These are phyloP conservation scores for Sorex maritimensis DNA, from an alignment of 2,797 vertebrate species.

Conservation along the genomic window DNA sequence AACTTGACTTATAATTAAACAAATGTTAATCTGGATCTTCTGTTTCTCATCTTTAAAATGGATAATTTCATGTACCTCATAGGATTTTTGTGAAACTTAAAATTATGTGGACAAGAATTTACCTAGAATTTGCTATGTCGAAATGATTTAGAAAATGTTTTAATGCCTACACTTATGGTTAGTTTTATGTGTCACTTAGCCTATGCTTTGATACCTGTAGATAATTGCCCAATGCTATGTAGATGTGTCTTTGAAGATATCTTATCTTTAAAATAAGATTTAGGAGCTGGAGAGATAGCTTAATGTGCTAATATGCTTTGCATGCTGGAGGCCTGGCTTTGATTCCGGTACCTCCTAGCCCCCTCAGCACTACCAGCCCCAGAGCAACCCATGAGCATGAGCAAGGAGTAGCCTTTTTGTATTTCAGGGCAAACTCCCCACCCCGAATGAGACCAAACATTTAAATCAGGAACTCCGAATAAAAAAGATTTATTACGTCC, in stretches of 20 bases:
- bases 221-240: neutral
- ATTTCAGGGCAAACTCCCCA: too few relatives aligned
- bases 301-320: too few relatives aligned
- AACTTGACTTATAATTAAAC: neutral
- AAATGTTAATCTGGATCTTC: neutral
- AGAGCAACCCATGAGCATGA: too few relatives aligned
- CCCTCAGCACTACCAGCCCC: too few relatives aligned
- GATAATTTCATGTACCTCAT: neutral
- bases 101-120: neutral
- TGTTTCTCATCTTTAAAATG: too few relatives aligned
- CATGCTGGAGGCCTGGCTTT: too few relatives aligned
- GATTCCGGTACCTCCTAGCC: too few relatives aligned
- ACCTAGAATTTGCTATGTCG: neutral
- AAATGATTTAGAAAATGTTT: neutral
- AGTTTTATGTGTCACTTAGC: neutral
- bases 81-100: slow-evolving; percentile 15
- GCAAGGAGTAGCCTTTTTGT: too few relatives aligned
- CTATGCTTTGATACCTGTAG: neutral
- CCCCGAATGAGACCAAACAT: neutral
- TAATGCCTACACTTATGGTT: neutral
- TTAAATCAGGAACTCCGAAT: neutral
- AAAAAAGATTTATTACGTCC: neutral
- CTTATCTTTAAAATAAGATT: slow-evolving; percentile 12
- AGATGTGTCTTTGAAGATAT: neutral
- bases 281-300: neutral